Evolutionary conservation across 1,140 invertebrate species (phyloP).

Genomic region (Aradophagus sp.): DNA sequence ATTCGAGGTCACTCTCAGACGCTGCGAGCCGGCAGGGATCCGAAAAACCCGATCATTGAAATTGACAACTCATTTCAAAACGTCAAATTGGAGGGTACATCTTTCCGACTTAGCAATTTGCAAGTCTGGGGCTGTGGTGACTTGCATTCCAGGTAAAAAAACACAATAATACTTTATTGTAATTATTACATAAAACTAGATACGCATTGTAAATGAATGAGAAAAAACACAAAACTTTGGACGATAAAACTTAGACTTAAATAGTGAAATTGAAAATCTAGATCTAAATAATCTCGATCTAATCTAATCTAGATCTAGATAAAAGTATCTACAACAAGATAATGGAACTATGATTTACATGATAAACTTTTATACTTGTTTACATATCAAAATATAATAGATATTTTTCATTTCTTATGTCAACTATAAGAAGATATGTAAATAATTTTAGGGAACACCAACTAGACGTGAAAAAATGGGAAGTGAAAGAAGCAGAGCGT

Average conservation of each 20-base stretch:
- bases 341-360: no score
- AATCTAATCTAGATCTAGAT: no score
- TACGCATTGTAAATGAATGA: no score
- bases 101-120: conserved; percentile 75
- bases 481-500: conserved; percentile 88
- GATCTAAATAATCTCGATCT: not conserved
- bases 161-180: conserved; percentile 17
- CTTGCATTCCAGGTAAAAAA: conserved; percentile 76
- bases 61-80: conserved; percentile 75
- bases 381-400: no score
- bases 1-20: conserved; percentile 90
- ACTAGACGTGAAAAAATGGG: conserved; percentile 92
- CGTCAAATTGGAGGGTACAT: conserved; percentile 72
- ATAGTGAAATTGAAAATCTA: not conserved
- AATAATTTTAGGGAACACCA: conserved; percentile 81
- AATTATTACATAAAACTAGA: no score
- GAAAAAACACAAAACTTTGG: no score
- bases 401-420: no score
- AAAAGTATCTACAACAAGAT: no score
- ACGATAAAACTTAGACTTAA: not conserved
- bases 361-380: no score
- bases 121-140: conserved; percentile 93
- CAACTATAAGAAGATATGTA: conserved; percentile 5
- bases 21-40: conserved; percentile 86
- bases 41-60: conserved; percentile 82